Base-by-base conservation (phyloP, 1,140 invertebrate species). In the Meloidogyne floridensis region DNA sequence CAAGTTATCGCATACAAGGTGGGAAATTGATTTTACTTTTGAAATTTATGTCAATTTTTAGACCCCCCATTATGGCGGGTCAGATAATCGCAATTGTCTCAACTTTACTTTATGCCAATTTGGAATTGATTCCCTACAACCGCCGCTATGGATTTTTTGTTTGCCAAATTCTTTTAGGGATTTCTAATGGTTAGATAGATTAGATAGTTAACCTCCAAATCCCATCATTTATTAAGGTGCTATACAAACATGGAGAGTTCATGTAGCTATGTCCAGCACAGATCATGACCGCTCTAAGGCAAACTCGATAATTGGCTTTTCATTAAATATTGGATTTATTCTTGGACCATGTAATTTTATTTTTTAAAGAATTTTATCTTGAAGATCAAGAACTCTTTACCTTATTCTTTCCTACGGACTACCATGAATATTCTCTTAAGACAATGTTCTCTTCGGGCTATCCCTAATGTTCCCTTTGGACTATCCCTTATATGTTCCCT, bases 291-390 rank as follows among this genome's bases (percentile, higher is more conserved):
- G 77, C n/a, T 72, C 69, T 32, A 79, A 79, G 20, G 77, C 77
- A 51, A 79, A 69, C 32, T 69, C 77, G 2, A 47, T 79, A n/a
- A 42, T 79, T 75, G 43, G 81, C 74, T 20, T 86, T 83, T 73
- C 85, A 75, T 53, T 86, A 82, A 43, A 86, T 54, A 65, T 86
- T 74, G 18, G 84, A 81, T 80, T 86, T 83, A 72, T 86, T 81
- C 11, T 84, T 77, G 73, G 84, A 72, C 80, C 86, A 77, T 71
- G 86, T 65, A 42, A 86, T 84, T 82, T 86, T 75, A 72, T 79
- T 20, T 76, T 3, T 13, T 32, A 32, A 32, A 32, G 32, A 32
- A 32, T 32, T 32, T 2, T 2, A 32, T 32, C 32, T 2, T 32
- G 32, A 32, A 32, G 32, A 32, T 32, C 32, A 32, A 32, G 1